A percentile compares a stretch with the other conserved stretches of the same genome.
phyloP scores from a whole-genome alignment of 2,113 vertebrate species.

The Aspiorhynchus laticeps region DNA sequence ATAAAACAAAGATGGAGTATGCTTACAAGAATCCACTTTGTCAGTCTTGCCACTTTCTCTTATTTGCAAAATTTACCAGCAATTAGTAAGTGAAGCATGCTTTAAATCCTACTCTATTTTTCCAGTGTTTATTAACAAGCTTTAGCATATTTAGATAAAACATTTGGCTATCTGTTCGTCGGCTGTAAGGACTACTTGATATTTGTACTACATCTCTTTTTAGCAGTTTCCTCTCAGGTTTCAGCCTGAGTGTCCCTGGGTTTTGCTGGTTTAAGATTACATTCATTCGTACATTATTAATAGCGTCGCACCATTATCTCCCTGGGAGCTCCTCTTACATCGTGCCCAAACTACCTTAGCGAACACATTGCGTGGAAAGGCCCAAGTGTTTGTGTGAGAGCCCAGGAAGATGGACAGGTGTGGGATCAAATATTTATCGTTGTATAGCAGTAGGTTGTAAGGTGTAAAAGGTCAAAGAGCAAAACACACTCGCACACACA shows the following conservation, averaged over 20 bases:
- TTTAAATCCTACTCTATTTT: background rate
- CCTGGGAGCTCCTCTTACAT: slow-evolving; percentile 73
- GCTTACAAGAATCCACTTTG: background rate
- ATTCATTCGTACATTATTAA: slow-evolving; percentile 78
- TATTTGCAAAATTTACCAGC: background rate
- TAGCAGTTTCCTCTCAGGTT: slow-evolving; percentile 63
- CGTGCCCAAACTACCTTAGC: background rate
- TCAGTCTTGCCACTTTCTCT: background rate
- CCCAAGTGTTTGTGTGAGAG: slow-evolving; percentile 56
- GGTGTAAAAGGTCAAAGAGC: slow-evolving; percentile 57
- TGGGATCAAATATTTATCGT: slow-evolving; percentile 68
- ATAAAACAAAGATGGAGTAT: too few relatives aligned
- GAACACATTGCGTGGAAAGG: slow-evolving; percentile 33
- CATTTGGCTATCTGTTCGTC: slow-evolving; percentile 42
- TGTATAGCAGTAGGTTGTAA: slow-evolving; percentile 50
- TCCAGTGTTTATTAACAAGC: background rate
- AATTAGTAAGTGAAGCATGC: too few relatives aligned
- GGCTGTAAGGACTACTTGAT: slow-evolving; percentile 52
- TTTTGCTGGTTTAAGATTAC: slow-evolving; percentile 75
- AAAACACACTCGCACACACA: slow-evolving; percentile 6
- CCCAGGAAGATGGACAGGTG: slow-evolving; percentile 56
- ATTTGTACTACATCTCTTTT: slow-evolving; percentile 42
- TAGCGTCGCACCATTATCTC: slow-evolving; percentile 71
- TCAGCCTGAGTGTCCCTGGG: slow-evolving; percentile 67
- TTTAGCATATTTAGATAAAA: background rate